Conservation (phyloP, 2,113 vertebrate genomes). For the Rhinolophus ferrumequinum region DNA sequence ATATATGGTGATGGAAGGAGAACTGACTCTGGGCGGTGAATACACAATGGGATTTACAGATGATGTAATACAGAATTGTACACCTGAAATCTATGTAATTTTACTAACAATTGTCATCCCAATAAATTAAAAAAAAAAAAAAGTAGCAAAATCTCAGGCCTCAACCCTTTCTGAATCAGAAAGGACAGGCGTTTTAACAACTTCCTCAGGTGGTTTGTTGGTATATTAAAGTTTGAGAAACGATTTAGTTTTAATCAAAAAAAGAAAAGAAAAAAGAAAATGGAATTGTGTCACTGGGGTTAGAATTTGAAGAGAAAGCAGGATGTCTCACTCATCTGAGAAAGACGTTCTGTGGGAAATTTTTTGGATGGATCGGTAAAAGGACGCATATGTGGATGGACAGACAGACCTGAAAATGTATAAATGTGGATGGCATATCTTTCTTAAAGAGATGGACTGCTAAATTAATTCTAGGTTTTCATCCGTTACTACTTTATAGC, state of each 20-base stretch:
- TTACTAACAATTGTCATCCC: too few relatives aligned
- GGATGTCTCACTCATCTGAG: neutral
- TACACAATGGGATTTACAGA: too few relatives aligned
- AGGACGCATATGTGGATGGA: neutral
- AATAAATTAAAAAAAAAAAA: neutral
- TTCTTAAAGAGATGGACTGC: neutral
- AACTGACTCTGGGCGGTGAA: too few relatives aligned
- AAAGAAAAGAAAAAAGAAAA: too few relatives aligned
- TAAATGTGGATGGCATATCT: neutral
- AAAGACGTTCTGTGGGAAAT: neutral
- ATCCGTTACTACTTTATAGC: neutral
- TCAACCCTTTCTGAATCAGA: neutral
- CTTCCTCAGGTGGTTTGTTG: neutral
- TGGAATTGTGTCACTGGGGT: neutral
- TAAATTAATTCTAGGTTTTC: neutral
- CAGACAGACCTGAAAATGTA: neutral
- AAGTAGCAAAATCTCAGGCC: neutral
- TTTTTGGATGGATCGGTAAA: neutral
- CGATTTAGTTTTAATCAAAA: neutral
- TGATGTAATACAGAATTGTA: too few relatives aligned
- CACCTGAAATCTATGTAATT: too few relatives aligned
- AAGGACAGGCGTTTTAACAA: neutral
- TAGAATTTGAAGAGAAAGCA: neutral
- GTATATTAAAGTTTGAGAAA: neutral
- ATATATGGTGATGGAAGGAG: too few relatives aligned